Percentiles rank a stretch among this genome's conserved stretches.
These are phyloP conservation scores for Tympanoctomys barrerae DNA, from an alignment of 2,797 vertebrate species.

Conservation along the genomic window DNA sequence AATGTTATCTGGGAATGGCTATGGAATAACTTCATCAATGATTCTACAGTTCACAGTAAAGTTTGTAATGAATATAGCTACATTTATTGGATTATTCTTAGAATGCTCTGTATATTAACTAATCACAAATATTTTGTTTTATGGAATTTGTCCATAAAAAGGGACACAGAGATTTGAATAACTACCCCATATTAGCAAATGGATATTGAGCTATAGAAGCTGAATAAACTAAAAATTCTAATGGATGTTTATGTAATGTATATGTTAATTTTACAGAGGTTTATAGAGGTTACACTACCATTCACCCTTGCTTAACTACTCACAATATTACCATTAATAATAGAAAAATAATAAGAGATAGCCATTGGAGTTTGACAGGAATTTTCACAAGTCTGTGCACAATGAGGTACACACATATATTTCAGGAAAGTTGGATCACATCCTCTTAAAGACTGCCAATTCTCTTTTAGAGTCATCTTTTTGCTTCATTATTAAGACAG, in stretches of 20 bases:
- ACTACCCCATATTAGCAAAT: background rate
- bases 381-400: slow-evolving; percentile 21
- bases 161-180: background rate
- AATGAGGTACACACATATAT: background rate
- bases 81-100: background rate
- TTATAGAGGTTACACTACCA: background rate
- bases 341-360: background rate
- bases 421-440: background rate
- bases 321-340: background rate
- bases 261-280: background rate
- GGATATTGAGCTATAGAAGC: background rate
- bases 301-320: background rate
- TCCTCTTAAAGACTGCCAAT: background rate
- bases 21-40: background rate
- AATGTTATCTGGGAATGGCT: background rate
- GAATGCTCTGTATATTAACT: background rate
- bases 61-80: background rate
- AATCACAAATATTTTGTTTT: background rate
- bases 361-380: background rate
- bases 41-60: background rate
- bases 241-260: background rate
- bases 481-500: slow-evolving; percentile 63
- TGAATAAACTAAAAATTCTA: background rate
- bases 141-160: background rate
- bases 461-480: slow-evolving; percentile 50